phyloP scores from a whole-genome alignment of 2,797 vertebrate genomes.

The Halcyon badia region DNA sequence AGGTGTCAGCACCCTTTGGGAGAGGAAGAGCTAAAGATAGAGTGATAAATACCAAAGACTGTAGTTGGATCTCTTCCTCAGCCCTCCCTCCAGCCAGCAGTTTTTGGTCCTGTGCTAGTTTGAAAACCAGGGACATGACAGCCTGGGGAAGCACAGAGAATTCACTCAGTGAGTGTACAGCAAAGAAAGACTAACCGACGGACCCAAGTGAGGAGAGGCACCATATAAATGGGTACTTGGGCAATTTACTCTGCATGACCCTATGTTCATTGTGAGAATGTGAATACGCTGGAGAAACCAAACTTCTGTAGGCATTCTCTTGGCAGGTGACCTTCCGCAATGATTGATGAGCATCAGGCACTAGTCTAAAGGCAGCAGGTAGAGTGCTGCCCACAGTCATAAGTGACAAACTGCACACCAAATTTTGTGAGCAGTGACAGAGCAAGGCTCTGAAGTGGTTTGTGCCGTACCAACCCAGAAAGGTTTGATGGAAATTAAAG shows the following conservation, averaged over 20 bases:
- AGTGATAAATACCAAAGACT: neutral
- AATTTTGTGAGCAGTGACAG: neutral
- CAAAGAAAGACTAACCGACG: neutral
- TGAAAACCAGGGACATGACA: neutral
- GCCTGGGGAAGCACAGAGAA: neutral
- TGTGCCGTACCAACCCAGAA: neutral
- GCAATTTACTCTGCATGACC: rapidly evolving
- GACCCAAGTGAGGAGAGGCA: rapidly evolving
- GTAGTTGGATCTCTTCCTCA: neutral
- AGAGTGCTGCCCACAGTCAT: neutral
- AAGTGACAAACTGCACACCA: neutral
- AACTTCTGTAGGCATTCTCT: neutral
- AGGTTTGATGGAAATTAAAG: neutral
- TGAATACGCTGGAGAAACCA: neutral
- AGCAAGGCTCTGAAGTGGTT: neutral
- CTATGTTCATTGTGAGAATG: neutral
- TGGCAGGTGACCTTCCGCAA: neutral
- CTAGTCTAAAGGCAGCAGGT: neutral
- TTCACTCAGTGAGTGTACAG: neutral
- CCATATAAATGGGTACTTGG: neutral
- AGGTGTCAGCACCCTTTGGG: neutral
- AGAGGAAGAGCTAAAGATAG: neutral
- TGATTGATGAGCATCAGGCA: neutral
- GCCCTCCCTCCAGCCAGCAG: neutral
- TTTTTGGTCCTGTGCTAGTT: neutral